phyloP scores from a whole-genome alignment of 2,113 vertebrate species.

The Trematomus loennbergii region DNA sequence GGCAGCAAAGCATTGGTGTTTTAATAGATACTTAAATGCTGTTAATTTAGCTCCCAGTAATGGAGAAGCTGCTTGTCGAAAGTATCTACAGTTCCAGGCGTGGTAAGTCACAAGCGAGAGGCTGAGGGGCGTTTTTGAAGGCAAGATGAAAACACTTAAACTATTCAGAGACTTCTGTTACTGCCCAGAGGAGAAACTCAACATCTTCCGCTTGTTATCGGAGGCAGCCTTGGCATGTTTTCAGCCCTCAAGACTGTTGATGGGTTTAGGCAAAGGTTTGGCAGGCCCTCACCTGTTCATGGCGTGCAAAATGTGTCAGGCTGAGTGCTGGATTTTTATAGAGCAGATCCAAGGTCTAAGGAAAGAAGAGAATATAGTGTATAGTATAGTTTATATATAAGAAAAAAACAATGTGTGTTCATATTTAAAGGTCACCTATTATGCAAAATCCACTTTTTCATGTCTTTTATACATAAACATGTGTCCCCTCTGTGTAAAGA shows the following conservation, averaged over 20 bases:
- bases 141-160: conserved; percentile 65
- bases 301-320: conserved; percentile 58
- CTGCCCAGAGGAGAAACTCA: conserved; percentile 77
- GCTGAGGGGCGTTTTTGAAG: conserved; percentile 57
- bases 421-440: too few species aligned
- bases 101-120: conserved; percentile 46
- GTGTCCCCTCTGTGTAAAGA: too few species aligned
- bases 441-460: too few species aligned
- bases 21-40: conserved; percentile 87
- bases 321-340: conserved; percentile 54
- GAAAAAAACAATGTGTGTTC: too few species aligned
- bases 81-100: conserved; percentile 68
- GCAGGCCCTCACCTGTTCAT: conserved; percentile 73
- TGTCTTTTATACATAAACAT: too few species aligned
- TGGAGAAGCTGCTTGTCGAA: conserved; percentile 72
- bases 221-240: conserved; percentile 73
- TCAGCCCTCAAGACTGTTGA: conserved; percentile 65
- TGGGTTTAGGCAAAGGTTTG: conserved; percentile 74
- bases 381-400: neutral
- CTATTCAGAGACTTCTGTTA: conserved; percentile 61
- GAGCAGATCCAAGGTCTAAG: conserved; percentile 29
- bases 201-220: conserved; percentile 75
- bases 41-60: conserved; percentile 84
- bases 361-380: neutral
- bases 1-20: conserved; percentile 82